A percentile compares a stretch with the other conserved stretches of the same genome.
Evolutionary conservation across 2,888 invertebrate genomes (phyloP).

Genomic region (Lepidonotus clava): DNA sequence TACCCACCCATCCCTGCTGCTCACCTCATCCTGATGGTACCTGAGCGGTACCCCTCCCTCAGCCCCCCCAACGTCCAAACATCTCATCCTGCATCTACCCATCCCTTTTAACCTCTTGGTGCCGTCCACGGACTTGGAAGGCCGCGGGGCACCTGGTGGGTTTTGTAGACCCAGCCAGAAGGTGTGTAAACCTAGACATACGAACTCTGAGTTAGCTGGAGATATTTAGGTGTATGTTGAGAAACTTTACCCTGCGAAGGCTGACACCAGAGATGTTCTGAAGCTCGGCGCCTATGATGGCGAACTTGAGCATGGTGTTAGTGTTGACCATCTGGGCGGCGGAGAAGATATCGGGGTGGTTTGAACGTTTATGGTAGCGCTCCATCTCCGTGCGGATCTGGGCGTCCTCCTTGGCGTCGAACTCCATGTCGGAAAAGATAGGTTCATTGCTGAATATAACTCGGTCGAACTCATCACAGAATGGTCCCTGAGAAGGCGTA

Average conservation of each 20-base stretch:
- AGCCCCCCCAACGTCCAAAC: background rate
- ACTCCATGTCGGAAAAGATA: constrained; percentile 75
- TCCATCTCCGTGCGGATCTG: constrained; percentile 86
- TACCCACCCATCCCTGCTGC: constrained; percentile 9
- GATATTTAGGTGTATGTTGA: background rate
- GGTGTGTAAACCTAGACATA: background rate
- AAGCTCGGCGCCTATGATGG: constrained; percentile 96
- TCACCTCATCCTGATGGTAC: background rate
- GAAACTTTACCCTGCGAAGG: constrained; percentile 90
- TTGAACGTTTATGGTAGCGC: constrained; percentile 96
- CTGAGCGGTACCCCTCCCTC: background rate
- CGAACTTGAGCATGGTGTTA: constrained; percentile 98
- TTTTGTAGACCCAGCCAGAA: background rate
- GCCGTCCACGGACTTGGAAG: background rate
- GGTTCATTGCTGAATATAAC: constrained; percentile 75
- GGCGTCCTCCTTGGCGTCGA: constrained; percentile 66
- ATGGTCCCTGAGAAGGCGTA: constrained; percentile 25
- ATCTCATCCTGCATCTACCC: background rate
- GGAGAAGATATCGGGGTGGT: constrained; percentile 87
- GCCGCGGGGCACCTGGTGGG: background rate
- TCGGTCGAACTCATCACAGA: constrained; percentile 70
- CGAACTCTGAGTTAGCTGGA: background rate
- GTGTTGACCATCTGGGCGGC: constrained; percentile 84
- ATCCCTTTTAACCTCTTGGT: background rate
- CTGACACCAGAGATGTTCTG: constrained; percentile 97